Evolutionary conservation across 2,888 invertebrate genomes (phyloP), one percentile per base, ranked within the genome.

Genomic region (Alloscopus bannaensis): DNA sequence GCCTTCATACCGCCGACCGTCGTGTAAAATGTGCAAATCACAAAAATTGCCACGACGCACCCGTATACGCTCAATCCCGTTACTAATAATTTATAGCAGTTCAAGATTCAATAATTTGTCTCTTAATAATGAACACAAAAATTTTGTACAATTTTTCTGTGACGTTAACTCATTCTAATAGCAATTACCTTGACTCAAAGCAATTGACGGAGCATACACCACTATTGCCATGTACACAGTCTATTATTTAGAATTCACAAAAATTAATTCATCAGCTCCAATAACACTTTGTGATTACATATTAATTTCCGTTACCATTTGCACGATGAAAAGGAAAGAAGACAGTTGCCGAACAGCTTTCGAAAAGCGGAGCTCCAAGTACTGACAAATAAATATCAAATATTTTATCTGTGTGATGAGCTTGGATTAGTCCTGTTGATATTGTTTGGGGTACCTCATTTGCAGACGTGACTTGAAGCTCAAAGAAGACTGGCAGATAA

Each of bases 1-100:
- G 96, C 96, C 89, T 95, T 95, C 93, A 96, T 94, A 29, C 95
- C 95, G 72, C 95, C 95, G 90, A 96, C 94, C 0, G 96, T 95
- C 2, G 97, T 95, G 89, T 97, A 98, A 89, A 97, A 95, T 84
- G 96, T 96, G 89, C 97, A 97, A 18, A 98, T 75, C 40, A 94
- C 89, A 88, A 97, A 97, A 84, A 97, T 95, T 84, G 96, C 91
- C 60, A 94, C 91, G 26, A 97, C 95, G n/a, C 97, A 95, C 55
- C 95, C 89, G 89, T 95, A 96, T 16, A 95, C 94, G 88, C 95
- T 93, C 77, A 97, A 89, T 36, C 96, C 96, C 55, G 97, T 97
- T 65, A 97, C 97, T 94, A 92, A 86, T 20, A 57, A 57, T 55
- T 26, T 29, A 3, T 40, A 42, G 22, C 24, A 22, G 55, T 11